Conservation (phyloP, 1,140 invertebrate genomes). For the Teleopsis dalmanni region DNA sequence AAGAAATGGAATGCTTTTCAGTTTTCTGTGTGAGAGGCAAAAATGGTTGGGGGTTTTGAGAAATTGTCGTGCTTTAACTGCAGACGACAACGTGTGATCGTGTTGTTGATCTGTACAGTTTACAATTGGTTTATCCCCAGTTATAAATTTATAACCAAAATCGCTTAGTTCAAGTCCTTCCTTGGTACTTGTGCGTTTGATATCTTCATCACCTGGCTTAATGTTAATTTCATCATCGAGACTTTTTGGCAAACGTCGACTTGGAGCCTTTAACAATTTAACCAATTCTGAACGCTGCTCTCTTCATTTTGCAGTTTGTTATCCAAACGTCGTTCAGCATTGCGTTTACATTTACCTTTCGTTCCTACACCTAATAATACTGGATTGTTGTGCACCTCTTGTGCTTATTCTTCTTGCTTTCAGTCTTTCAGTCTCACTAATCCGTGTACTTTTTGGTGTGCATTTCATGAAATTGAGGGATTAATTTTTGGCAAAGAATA, state of each 20-base stretch:
- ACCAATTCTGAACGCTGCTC: conserved; percentile 14
- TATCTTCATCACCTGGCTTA: conserved; percentile 40
- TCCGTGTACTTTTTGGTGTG: conserved; percentile 45
- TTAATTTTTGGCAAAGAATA: conserved; percentile 32
- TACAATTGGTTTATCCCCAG: conserved; percentile 32
- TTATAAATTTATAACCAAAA: conserved; percentile 45
- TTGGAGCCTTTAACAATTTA: conserved; percentile 35
- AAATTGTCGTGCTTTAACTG: conserved; percentile 4
- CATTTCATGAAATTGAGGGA: conserved; percentile 21
- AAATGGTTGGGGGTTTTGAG: conserved; percentile 9
- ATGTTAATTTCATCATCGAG: conserved; percentile 43
- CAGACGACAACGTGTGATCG: background rate
- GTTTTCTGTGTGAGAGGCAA: conserved; percentile 16
- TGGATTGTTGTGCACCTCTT: conserved; percentile 50
- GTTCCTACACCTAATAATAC: conserved; percentile 46
- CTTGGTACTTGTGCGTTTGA: conserved; percentile 33
- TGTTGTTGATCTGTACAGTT: conserved; percentile 3
- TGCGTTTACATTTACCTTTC: conserved; percentile 25
- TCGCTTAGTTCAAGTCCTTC: conserved; percentile 41
- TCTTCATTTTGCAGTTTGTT: conserved; percentile 9
- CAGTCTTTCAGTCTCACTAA: conserved; percentile 63
- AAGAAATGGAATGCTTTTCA: conserved; percentile 20
- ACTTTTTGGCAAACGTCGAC: conserved; percentile 43
- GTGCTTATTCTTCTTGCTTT: conserved; percentile 62
- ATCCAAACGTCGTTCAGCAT: background rate